Percentiles rank a stretch among this genome's conserved stretches.
Evolutionary conservation across 1,140 invertebrate species (phyloP).

Genomic region (Brachionus rotundiformis): DNA sequence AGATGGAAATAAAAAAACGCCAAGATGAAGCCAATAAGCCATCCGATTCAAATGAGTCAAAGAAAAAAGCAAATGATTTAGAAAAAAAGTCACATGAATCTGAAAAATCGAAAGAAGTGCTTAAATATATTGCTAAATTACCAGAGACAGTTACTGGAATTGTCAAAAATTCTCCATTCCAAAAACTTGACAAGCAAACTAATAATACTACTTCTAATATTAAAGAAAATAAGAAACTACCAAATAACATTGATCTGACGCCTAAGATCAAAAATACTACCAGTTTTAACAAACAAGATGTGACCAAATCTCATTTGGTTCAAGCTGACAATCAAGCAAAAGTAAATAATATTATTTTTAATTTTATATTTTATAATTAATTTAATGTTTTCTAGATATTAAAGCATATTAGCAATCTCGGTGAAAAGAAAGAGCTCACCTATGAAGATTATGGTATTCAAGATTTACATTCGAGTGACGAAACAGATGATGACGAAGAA

Average conservation of each 20-base stretch:
- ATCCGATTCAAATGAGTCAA: not conserved
- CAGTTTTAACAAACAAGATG: not conserved
- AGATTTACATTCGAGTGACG: constrained; percentile 24
- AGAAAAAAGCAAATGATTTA: constrained; percentile 17
- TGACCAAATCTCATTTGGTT: not conserved
- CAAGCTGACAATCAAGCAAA: not conserved
- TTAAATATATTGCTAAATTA: not conserved
- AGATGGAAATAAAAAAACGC: not conserved
- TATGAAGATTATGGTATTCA: constrained; percentile 39
- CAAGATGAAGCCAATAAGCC: constrained; percentile 16
- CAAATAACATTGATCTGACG: not conserved
- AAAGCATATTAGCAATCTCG: not conserved
- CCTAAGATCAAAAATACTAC: not conserved
- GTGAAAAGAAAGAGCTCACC: not conserved
- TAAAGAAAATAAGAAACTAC: not conserved
- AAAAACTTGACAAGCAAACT: not conserved
- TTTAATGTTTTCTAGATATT: not conserved
- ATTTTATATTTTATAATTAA: not conserved
- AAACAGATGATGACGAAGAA: constrained; percentile 45
- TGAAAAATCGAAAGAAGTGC: not conserved
- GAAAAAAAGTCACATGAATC: constrained; percentile 20
- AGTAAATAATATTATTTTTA: not conserved
- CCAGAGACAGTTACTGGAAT: not conserved
- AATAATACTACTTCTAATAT: not conserved
- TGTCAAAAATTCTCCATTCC: constrained; percentile 20